These are phyloP conservation scores for Cheumatopsyche charites DNA, from an alignment of 1,140 invertebrate species.

Conservation along the genomic window DNA sequence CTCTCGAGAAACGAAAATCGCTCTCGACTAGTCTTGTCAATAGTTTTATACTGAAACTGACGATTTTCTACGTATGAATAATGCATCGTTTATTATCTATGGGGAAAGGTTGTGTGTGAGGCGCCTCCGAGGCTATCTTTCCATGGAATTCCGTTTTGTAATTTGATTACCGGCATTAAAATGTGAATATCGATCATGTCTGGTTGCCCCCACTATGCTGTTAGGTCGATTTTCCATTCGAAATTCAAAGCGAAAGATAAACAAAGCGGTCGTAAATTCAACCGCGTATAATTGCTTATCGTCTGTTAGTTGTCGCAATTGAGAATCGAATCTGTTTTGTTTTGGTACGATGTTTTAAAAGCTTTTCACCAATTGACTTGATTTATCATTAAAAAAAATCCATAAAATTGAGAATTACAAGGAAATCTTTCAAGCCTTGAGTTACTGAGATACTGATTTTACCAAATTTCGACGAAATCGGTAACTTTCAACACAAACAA, in stretches of 20 bases:
- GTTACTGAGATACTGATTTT: too few relatives aligned
- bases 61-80: not conserved
- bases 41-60: not conserved
- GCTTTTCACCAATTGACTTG: too few relatives aligned
- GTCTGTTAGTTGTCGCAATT: too few relatives aligned
- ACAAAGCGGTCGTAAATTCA: not conserved
- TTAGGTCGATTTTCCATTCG: not conserved
- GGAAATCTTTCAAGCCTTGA: too few relatives aligned
- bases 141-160: not conserved
- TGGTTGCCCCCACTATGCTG: not conserved
- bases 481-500: too few relatives aligned
- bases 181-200: constrained; percentile 27
- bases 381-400: too few relatives aligned
- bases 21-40: not conserved
- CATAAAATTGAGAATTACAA: too few relatives aligned
- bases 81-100: not conserved
- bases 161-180: constrained; percentile 23
- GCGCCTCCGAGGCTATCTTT: not conserved
- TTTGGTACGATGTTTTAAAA: too few relatives aligned
- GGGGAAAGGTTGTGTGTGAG: not conserved
- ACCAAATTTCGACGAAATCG: too few relatives aligned
- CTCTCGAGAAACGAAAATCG: not conserved
- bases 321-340: too few relatives aligned
- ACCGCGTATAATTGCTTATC: not conserved
- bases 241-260: constrained; percentile 10